Evolutionary conservation across 2,888 invertebrate genomes (phyloP).

Genomic region (Chloroclysta siterata): DNA sequence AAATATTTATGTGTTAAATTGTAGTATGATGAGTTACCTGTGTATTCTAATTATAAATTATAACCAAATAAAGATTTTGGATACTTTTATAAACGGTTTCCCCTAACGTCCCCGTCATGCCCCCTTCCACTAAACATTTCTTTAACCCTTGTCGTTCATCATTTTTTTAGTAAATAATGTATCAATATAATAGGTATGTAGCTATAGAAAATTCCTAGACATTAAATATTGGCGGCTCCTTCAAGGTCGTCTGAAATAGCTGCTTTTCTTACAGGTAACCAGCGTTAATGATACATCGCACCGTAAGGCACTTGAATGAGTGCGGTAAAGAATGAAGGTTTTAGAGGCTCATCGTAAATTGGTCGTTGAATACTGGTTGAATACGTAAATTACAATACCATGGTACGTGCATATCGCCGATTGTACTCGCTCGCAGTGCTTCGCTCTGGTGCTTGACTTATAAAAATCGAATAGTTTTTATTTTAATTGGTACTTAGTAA

Average conservation of each 20-base stretch:
- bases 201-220: background rate
- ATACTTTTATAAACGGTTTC: too few species aligned
- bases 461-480: conserved; percentile 42
- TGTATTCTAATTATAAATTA: too few species aligned
- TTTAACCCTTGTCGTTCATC: too few species aligned
- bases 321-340: conserved; percentile 23
- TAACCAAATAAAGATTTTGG: too few species aligned
- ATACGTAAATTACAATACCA: conserved; percentile 67
- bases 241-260: conserved; percentile 47
- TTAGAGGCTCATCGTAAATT: conserved; percentile 51
- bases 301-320: conserved; percentile 25
- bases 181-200: too few species aligned
- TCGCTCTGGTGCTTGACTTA: conserved; percentile 48
- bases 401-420: conserved; percentile 64
- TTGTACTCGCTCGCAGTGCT: conserved; percentile 64
- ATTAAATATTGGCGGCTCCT: conserved; percentile 16
- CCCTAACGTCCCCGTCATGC: too few species aligned
- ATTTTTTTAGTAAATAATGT: too few species aligned
- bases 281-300: conserved; percentile 26
- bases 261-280: conserved; percentile 39
- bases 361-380: conserved; percentile 44
- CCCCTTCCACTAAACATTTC: too few species aligned
- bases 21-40: too few species aligned
- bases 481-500: background rate
- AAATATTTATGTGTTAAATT: too few species aligned